These are phyloP conservation scores for Pseudochromis fuscus DNA, from an alignment of 2,797 vertebrate species.

Conservation along the genomic window DNA sequence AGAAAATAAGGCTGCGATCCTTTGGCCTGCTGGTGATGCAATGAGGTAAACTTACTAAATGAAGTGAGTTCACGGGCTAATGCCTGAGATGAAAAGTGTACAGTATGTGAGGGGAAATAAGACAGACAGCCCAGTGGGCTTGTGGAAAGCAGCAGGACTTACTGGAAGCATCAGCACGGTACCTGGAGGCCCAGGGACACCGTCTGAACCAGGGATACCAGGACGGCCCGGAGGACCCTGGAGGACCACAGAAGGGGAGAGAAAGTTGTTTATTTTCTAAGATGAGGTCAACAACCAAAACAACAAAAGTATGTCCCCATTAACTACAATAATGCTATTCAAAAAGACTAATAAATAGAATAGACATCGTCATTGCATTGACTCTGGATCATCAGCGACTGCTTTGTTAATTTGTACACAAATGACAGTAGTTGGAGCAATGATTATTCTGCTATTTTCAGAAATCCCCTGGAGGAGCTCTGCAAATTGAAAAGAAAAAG, in stretches of 20 bases:
- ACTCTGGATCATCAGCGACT: neutral
- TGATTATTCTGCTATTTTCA: slow-evolving; percentile 20
- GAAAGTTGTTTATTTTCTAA: neutral
- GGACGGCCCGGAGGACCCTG: slow-evolving; percentile 95
- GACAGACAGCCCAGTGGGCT: slow-evolving; percentile 23
- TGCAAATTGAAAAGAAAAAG: slow-evolving; percentile 28
- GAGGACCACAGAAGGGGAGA: slow-evolving; percentile 13
- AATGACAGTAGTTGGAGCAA: neutral
- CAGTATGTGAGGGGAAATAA: slow-evolving; percentile 27
- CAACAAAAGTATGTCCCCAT: neutral
- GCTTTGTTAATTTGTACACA: slow-evolving; percentile 4
- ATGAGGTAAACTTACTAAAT: slow-evolving; percentile 61
- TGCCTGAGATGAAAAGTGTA: slow-evolving; percentile 44
- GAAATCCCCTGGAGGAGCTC: slow-evolving; percentile 1
- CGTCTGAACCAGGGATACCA: slow-evolving; percentile 95
- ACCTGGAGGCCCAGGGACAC: slow-evolving; percentile 94
- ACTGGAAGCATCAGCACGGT: slow-evolving; percentile 98
- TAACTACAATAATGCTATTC: neutral
- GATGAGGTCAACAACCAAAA: neutral
- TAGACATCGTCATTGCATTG: neutral
- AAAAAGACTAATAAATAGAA: neutral
- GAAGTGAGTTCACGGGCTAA: slow-evolving; percentile 41
- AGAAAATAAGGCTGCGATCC: slow-evolving; percentile 65
- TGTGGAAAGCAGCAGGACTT: slow-evolving; percentile 72
- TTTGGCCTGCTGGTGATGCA: slow-evolving; percentile 60